phyloP scores from a whole-genome alignment of 2,797 vertebrate species.

The Dendrocincla fuliginosa region DNA sequence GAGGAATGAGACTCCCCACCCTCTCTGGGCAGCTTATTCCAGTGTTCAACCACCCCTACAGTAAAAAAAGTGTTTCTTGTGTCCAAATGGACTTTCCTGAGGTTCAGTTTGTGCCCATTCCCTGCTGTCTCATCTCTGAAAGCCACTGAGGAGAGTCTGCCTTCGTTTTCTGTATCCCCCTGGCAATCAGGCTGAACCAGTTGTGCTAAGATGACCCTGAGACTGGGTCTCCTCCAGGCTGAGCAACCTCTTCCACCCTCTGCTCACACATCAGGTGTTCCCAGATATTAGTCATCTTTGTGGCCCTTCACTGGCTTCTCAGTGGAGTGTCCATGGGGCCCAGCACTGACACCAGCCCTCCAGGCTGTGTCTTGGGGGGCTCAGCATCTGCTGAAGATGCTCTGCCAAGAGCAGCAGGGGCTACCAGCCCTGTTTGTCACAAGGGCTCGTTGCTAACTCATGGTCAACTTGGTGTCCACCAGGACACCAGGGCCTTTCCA shows the following conservation, averaged over 20 bases:
- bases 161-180: background rate
- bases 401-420: background rate
- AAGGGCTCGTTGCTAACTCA: rapidly evolving
- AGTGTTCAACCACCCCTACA: background rate
- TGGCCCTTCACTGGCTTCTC: background rate
- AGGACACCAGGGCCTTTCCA: background rate
- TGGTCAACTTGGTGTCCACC: background rate
- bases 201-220: background rate
- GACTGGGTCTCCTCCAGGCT: background rate
- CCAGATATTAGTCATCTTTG: background rate
- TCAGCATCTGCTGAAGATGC: background rate
- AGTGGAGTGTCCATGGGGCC: background rate
- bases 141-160: background rate
- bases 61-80: background rate
- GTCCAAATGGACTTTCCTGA: background rate
- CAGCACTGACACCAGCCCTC: background rate
- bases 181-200: background rate
- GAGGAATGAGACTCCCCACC: background rate
- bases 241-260: background rate
- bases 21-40: background rate
- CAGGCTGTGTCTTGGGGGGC: background rate
- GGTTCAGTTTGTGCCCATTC: background rate
- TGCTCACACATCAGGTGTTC: background rate
- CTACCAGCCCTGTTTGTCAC: background rate
- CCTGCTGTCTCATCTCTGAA: background rate